A percentile compares a stretch with the other conserved stretches of the same genome.
Evolutionary conservation across 2,797 vertebrate genomes (phyloP).

Genomic region (Pseudocheirus occidentalis): DNA sequence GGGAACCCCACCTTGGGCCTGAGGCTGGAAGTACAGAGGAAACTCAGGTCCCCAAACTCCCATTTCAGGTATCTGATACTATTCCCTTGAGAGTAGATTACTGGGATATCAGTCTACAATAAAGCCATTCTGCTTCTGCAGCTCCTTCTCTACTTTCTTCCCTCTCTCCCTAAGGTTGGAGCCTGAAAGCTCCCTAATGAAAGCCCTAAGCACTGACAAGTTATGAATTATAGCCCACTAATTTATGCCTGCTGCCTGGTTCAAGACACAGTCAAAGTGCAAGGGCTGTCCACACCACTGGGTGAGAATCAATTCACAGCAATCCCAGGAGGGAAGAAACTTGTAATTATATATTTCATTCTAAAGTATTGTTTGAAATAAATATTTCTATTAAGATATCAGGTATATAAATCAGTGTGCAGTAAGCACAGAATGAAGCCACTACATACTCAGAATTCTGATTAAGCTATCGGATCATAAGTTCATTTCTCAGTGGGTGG

Average conservation of each 20-base stretch:
- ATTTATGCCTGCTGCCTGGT: conserved; percentile 16
- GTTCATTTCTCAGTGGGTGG: conserved; percentile 74
- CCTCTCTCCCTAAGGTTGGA: conserved; percentile 20
- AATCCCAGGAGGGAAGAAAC: conserved; percentile 29
- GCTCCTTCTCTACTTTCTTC: conserved; percentile 17
- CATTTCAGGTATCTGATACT: conserved; percentile 1
- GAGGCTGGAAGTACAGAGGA: conserved; percentile 28
- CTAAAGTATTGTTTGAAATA: conserved; percentile 66
- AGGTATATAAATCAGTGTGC: conserved; percentile 63
- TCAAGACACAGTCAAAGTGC: conserved; percentile 1
- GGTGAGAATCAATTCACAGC: conserved; percentile 57
- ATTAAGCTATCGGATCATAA: conserved; percentile 81
- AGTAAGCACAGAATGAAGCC: conserved; percentile 80
- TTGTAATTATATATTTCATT: conserved; percentile 39
- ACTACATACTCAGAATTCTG: conserved; percentile 80
- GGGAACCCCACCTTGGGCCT: neutral
- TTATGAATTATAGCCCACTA: conserved; percentile 30
- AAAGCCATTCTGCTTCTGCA: conserved; percentile 46
- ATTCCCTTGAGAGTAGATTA: neutral
- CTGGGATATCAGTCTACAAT: conserved; percentile 22
- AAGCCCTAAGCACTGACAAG: conserved; percentile 51
- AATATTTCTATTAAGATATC: conserved; percentile 60
- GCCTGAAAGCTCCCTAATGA: conserved; percentile 39
- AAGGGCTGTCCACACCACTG: conserved; percentile 26
- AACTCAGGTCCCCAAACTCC: conserved; percentile 13